A percentile compares a stretch with the other conserved stretches of the same genome.
phyloP scores from a whole-genome alignment of 1,140 invertebrate genomes.

The Pristionchus pacificus region DNA sequence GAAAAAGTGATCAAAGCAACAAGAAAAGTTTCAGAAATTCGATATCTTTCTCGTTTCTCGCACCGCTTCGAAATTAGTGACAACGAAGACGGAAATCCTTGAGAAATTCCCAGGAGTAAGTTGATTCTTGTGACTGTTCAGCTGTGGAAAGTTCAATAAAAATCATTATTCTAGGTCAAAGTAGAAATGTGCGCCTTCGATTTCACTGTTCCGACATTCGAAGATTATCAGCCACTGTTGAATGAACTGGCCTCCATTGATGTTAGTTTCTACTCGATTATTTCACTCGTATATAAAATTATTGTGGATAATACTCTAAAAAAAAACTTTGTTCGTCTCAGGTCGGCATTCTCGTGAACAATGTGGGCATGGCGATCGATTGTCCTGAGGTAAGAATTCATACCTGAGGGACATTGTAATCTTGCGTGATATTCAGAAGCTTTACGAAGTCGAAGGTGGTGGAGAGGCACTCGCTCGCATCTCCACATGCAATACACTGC shows the following conservation, averaged over 20 bases:
- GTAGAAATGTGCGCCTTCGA: constrained; percentile 44
- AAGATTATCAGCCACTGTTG: constrained; percentile 43
- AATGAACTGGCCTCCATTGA: constrained; percentile 38
- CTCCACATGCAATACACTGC: constrained; percentile 40
- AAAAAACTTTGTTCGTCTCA: neutral
- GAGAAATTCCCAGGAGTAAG: constrained; percentile 7
- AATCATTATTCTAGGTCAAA: constrained; percentile 31
- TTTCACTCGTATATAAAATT: neutral
- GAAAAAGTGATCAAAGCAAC: too few relatives aligned
- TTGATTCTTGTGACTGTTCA: too few relatives aligned
- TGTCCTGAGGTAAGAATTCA: constrained; percentile 43
- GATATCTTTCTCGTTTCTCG: constrained; percentile 48
- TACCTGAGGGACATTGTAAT: neutral
- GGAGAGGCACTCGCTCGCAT: constrained; percentile 43
- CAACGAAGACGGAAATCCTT: constrained; percentile 41
- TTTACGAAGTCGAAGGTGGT: constrained; percentile 52
- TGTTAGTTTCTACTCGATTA: neutral
- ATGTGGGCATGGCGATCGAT: constrained; percentile 52
- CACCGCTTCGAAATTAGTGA: constrained; percentile 41
- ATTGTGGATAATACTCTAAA: neutral
- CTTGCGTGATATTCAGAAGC: constrained; percentile 10
- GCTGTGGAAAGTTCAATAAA: too few relatives aligned
- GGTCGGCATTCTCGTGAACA: constrained; percentile 49
- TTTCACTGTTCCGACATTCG: constrained; percentile 39
- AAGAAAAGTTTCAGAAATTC: constrained; percentile 33